phyloP scores from a whole-genome alignment of 2,797 vertebrate genomes.

The Glossophaga mutica region DNA sequence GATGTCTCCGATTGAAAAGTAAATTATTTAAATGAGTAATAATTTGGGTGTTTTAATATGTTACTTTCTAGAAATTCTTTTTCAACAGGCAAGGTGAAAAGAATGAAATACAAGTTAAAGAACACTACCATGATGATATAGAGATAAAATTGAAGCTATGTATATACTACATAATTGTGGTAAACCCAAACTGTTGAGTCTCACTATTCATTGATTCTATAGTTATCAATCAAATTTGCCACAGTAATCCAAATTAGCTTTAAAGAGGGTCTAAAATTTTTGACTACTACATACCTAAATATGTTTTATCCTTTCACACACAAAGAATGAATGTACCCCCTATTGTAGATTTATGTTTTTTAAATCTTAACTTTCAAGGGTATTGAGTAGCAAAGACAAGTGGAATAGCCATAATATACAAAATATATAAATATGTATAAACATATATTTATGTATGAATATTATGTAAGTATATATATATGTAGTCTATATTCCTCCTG shows the following conservation, averaged over 20 bases:
- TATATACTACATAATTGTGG: background rate
- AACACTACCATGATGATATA: background rate
- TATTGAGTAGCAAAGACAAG: background rate
- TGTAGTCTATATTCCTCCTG: background rate
- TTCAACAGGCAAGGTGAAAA: slow-evolving; percentile 24
- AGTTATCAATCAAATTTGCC: background rate
- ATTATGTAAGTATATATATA: background rate
- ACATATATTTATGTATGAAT: background rate
- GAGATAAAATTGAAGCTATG: background rate
- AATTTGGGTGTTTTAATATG: slow-evolving; percentile 6
- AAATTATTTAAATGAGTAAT: slow-evolving; percentile 73
- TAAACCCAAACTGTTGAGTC: background rate
- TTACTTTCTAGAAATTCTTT: slow-evolving; percentile 55
- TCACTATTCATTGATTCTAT: background rate
- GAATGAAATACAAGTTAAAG: background rate
- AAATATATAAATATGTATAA: background rate
- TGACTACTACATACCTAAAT: background rate
- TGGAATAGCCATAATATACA: background rate
- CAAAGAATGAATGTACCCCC: background rate
- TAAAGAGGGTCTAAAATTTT: background rate
- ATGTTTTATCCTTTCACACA: background rate
- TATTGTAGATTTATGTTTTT: background rate
- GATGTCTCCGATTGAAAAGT: slow-evolving; percentile 71
- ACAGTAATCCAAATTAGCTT: background rate
- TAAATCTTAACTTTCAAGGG: background rate